Evolutionary conservation across 1,140 invertebrate genomes (phyloP).

Genomic region (Agrilus planipennis): DNA sequence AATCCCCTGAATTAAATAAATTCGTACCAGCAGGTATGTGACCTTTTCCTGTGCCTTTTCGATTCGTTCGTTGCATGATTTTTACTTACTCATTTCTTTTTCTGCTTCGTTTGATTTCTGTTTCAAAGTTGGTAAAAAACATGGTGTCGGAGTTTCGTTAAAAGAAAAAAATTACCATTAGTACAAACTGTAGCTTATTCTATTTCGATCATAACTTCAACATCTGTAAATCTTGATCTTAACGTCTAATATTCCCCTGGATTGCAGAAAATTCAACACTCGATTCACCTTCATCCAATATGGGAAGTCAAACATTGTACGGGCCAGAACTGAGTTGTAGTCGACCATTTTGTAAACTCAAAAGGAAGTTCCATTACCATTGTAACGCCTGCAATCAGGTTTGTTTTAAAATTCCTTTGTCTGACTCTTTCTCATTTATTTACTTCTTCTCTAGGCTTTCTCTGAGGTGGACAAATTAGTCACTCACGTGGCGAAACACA

Average conservation of each 20-base stretch:
- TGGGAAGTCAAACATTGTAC: constrained; percentile 26
- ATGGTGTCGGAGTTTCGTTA: no score
- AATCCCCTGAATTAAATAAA: constrained; percentile 24
- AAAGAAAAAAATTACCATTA: no score
- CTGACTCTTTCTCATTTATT: background rate
- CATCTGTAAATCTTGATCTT: no score
- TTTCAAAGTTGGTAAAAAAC: no score
- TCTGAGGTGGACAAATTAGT: constrained; percentile 54
- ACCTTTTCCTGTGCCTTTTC: background rate
- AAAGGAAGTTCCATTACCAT: constrained; percentile 73
- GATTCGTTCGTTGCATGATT: background rate
- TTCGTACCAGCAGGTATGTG: constrained; percentile 25
- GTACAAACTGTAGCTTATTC: no score
- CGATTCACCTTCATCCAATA: background rate
- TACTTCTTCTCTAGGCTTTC: constrained; percentile 39
- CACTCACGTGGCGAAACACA: constrained; percentile 60
- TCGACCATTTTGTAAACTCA: constrained; percentile 75
- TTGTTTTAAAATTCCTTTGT: constrained; percentile 11
- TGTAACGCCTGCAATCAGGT: constrained; percentile 79
- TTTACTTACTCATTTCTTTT: background rate
- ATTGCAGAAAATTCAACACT: background rate
- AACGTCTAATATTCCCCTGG: background rate
- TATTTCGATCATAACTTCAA: no score
- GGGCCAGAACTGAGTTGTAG: constrained; percentile 55
- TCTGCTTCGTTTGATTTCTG: constrained; percentile 1